These are phyloP conservation scores for Drosophila fuyamai DNA, from an alignment of 1,140 invertebrate genomes.

Conservation along the genomic window DNA sequence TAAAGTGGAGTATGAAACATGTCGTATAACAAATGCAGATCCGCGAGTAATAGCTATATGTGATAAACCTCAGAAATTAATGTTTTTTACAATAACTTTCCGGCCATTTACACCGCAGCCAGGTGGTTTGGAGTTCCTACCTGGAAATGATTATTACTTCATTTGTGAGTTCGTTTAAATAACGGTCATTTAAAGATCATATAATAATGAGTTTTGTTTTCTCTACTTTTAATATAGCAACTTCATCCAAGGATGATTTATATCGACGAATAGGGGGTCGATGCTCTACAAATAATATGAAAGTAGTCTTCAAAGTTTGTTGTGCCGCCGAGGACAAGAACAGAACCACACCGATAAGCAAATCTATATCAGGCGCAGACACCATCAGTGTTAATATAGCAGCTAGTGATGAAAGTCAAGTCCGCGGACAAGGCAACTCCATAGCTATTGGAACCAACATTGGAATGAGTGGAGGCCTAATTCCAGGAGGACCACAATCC, in stretches of 20 bases:
- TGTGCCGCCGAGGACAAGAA: constrained; percentile 88
- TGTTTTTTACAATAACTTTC: constrained; percentile 98
- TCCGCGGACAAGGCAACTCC: constrained; percentile 36
- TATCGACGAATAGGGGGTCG: constrained; percentile 95
- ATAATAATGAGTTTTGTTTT: not conserved
- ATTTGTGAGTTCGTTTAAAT: constrained; percentile 89
- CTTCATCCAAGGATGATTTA: constrained; percentile 95
- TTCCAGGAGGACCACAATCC: constrained; percentile 2
- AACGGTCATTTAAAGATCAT: not conserved
- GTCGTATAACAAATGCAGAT: constrained; percentile 96
- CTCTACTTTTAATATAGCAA: constrained; percentile 85
- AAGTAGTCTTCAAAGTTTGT: constrained; percentile 97
- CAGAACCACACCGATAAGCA: constrained; percentile 80
- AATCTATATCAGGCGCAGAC: constrained; percentile 79
- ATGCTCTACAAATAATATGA: constrained; percentile 97
- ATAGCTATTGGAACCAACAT: constrained; percentile 45
- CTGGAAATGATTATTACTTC: constrained; percentile 98
- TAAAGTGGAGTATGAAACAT: constrained; percentile 97
- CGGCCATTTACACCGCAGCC: constrained; percentile 97
- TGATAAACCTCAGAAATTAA: constrained; percentile 96
- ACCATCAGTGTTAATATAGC: constrained; percentile 38
- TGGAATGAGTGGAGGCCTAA: constrained; percentile 51
- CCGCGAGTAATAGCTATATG: constrained; percentile 97
- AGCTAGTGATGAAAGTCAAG: constrained; percentile 37
- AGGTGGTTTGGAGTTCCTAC: constrained; percentile 96